These are phyloP conservation scores for Cossypha polioptera DNA, from an alignment of 2,797 vertebrate genomes.

Conservation along the genomic window DNA sequence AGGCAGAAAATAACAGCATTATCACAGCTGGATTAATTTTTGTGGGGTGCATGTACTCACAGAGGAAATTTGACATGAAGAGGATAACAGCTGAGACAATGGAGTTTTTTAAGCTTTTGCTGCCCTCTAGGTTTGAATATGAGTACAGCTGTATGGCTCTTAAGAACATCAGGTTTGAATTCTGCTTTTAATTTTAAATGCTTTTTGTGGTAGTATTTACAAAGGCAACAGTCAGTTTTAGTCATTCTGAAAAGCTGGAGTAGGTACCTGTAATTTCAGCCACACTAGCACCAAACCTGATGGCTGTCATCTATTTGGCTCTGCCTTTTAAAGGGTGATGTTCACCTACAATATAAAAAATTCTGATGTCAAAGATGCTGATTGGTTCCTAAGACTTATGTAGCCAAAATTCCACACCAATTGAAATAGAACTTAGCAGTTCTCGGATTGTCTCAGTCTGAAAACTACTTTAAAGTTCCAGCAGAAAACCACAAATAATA, in stretches of 20 bases:
- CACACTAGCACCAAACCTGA: not conserved
- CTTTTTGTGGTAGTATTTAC: not conserved
- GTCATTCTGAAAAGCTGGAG: not conserved
- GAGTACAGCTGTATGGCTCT: not conserved
- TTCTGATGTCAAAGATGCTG: not conserved
- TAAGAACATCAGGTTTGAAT: not conserved
- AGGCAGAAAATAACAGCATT: not conserved
- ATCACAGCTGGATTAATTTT: not conserved
- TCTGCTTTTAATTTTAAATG: not conserved
- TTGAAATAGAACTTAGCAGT: not conserved
- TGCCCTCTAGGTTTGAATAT: constrained; percentile 43
- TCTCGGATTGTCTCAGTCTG: not conserved
- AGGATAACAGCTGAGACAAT: not conserved
- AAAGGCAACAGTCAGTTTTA: not conserved
- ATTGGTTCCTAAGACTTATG: not conserved
- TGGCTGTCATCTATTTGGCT: not conserved
- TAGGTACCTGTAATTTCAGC: not conserved
- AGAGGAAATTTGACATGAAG: not conserved
- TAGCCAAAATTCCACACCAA: not conserved
- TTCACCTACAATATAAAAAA: not conserved
- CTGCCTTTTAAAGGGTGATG: not conserved
- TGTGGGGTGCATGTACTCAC: not conserved
- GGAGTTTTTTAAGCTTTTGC: not conserved
- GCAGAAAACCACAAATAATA: not conserved
- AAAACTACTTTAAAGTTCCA: not conserved